Evolutionary conservation across 2,797 vertebrate genomes (phyloP).

Genomic region (Myotis findleyi): DNA sequence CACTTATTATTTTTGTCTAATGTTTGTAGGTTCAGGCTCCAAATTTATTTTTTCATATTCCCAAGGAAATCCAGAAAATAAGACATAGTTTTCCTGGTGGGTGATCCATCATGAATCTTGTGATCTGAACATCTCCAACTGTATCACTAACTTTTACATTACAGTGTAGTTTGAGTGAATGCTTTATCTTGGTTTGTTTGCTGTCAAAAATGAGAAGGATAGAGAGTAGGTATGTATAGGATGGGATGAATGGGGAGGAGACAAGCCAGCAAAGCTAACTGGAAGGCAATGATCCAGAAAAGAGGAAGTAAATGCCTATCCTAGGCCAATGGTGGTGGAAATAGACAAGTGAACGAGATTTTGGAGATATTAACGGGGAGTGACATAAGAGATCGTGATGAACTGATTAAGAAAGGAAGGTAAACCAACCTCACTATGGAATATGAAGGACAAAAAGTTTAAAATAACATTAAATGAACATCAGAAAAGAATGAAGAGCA

Average conservation of each 20-base stretch:
- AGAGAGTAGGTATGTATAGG: background rate
- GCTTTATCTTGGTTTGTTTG: background rate
- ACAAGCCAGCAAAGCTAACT: background rate
- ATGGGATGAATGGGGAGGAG: background rate
- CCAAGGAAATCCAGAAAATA: background rate
- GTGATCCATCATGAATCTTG: background rate
- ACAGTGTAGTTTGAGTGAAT: background rate
- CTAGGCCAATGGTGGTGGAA: background rate
- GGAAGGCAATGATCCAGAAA: background rate
- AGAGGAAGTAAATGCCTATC: background rate
- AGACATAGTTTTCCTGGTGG: background rate
- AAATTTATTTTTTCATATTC: background rate
- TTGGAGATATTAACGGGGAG: background rate
- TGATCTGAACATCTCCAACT: background rate
- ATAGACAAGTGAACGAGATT: background rate
- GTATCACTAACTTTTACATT: background rate
- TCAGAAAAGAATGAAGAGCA: background rate
- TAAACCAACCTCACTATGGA: background rate
- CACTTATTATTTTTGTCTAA: background rate
- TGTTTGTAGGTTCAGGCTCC: background rate
- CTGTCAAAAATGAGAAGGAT: background rate
- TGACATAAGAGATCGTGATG: background rate
- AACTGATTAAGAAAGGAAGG: background rate
- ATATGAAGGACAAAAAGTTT: background rate
- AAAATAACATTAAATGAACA: background rate